These are phyloP conservation scores for Abrostola triplasia DNA, from an alignment of 2,888 invertebrate species.

Conservation along the genomic window DNA sequence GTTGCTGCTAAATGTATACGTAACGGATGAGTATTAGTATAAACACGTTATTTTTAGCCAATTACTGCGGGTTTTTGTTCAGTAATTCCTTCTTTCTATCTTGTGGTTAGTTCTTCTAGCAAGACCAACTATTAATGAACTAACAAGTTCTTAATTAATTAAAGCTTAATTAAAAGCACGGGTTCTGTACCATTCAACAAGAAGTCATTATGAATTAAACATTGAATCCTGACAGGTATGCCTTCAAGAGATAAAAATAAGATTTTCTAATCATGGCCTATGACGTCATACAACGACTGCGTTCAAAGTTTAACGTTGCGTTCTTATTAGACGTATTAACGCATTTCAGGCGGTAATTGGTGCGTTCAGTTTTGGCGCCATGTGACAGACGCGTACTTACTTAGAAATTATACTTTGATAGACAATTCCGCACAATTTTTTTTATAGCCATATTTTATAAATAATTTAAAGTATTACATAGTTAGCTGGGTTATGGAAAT, in stretches of 20 bases:
- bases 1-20: neutral
- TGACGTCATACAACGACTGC: slow-evolving; percentile 40
- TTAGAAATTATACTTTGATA: neutral
- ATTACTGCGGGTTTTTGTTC: neutral
- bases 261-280: slow-evolving; percentile 7
- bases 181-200: no score
- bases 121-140: no score
- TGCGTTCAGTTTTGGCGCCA: slow-evolving; percentile 57
- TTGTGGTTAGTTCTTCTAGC: neutral
- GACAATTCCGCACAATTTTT: slow-evolving; percentile 1
- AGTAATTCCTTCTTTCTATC: neutral
- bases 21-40: neutral
- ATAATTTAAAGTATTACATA: no score
- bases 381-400: slow-evolving; percentile 23
- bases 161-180: neutral
- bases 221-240: neutral
- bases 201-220: neutral
- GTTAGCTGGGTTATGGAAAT: no score
- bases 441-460: no score
- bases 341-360: slow-evolving; percentile 47
- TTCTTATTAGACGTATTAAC: slow-evolving; percentile 49
- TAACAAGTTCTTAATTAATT: neutral
- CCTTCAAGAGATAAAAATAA: no score
- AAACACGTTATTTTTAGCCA: no score
- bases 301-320: slow-evolving; percentile 32